Base-by-base conservation (phyloP, 2,888 invertebrate genomes). In the Phengaris arion region DNA sequence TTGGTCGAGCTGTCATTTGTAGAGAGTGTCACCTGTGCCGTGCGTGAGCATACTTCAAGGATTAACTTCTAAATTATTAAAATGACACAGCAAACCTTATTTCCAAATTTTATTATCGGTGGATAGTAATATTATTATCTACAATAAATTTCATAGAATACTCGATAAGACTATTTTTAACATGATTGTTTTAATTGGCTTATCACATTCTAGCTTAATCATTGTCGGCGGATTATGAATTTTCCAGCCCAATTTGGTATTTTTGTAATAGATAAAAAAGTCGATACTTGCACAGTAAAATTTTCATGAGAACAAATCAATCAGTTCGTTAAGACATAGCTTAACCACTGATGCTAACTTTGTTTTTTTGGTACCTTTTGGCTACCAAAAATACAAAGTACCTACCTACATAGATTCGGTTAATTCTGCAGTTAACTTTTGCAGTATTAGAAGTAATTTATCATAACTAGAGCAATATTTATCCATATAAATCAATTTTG, bases 401-500 rank as follows among this genome's bases (percentile, higher is more conserved):
- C 4, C 12, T 52, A 12, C 52, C 52, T 10, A 52, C 10, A 9
- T 12, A 52, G 52, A 52, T 12, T 12, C 4, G 2, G 12, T 12
- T 52, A 12, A 52, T 52, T 52, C 52, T 52, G 52, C n/a, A n/a
- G n/a, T 12, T 52, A 52, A 52, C 52, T 52, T 2, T 52, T 52
- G 10, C 52, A 52, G 52, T 9, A 52, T 52, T 3, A 35, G 35
- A 3, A 52, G 9, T 52, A 9, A 52, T 35, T 35, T 35, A 64
- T 64, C 64, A 64, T 64, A 64, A 64, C 35, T 64, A 64, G 35
- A 64, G 35, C 59, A 35, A 35, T 35, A 64, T 64, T 35, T 6
- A 10, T 64, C 64, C 12, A 64, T 35, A 64, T 64, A 64, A 64
- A 64, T 64, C 64, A 64, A 64, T 64, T 64, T 64, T 64, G 64